Evolutionary conservation across 1,140 invertebrate genomes (phyloP), one percentile per base, ranked within the genome.

Genomic region (Papilio dardanus): DNA sequence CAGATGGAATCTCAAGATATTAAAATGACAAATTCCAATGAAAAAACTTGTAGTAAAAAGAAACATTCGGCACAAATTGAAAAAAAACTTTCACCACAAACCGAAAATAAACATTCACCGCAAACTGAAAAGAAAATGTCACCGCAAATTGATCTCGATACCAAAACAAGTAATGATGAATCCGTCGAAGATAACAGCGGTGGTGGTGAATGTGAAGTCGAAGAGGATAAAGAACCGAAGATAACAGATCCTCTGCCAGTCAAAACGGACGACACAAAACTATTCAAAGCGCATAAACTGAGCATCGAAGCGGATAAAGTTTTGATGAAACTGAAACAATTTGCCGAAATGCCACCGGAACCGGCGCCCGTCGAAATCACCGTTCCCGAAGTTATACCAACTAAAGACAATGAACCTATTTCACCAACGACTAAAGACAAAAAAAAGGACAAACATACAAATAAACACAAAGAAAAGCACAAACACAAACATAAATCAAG

Each of bases 281-380:
- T 89, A 3, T 83, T 83, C 46, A 89, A 93, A 83, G 91, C 87
- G 35, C 74, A 86, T 75, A 87, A 91, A 81, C 81, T 92, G 73
- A 92, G 89, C 77, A 79, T 84, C 71, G 92, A 92, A 81, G 91
- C 90, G 62, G 90, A 91, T 50, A 86, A 89, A 79, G 85, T 91
- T 10, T 81, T 90, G 74, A 77, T 86, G 81, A 78, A 84, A 74
- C 76, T 92, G 35, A 84, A 88, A 82, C 79, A 83, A 67, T 91
- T 91, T 80, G 81, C 88, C 40, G 86, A 90, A 84, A 74, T 82
- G 35, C 85, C 86, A 65, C 83, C 79, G 10, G 84, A 86, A 74
- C 81, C 85, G 28, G 71, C 76, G 54, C n/a, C 79, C 30, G 69
- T 58, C 19, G 46, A 50, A 66, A 77, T 78, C 75, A 54, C 58